Evolutionary conservation across 2,797 vertebrate species (phyloP), one percentile per base, ranked within the genome.

Genomic region (Manis pentadactyla): DNA sequence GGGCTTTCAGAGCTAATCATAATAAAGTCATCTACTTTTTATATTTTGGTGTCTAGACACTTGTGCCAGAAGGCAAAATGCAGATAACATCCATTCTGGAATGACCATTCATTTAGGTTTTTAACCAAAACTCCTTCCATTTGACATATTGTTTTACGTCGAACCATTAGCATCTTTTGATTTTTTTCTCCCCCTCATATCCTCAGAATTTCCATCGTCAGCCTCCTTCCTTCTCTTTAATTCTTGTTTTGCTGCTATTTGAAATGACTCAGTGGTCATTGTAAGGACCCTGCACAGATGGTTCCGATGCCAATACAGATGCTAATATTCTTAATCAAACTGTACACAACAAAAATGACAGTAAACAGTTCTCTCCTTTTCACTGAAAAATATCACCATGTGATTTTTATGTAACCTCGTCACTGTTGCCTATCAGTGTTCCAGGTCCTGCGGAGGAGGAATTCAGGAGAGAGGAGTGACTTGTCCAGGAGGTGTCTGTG

Each of bases 381-480:
- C 15, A 4, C 7, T 75, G 49, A 74, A 61, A 61, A 11, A 4
- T 27, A 10, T 73, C 39, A 0, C 8, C 23, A 39, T 42, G 15
- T n/a, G 21, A 27, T 5, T 96, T 61, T 46, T 19, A 19, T 63
- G 37, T 95, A 8, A 37, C 69, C 18, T 15, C 29, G 55, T 73
- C 14, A 55, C 39, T 53, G 71, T 61, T 13, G 87, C 86, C 8
- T 55, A 34, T 42, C 97, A 99, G 99, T 99, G 99, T 96, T 99
- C 99, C 0, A 99, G 98, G 96, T 98, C 98, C 61, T 99, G 99
- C 95, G 99, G 99, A 0, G 98, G 98, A 1, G 99, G 99, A 34
- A 46, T 98, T 79, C 99, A 97, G 89, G 98, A 99, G 85, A 99
- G 99, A 53, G 95, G 14, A 8, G 97, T 99, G 42, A 98, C 96